A percentile compares a stretch with the other conserved stretches of the same genome.
These are phyloP conservation scores for Laterallus jamaicensis DNA, from an alignment of 2,113 vertebrate species.

Conservation along the genomic window DNA sequence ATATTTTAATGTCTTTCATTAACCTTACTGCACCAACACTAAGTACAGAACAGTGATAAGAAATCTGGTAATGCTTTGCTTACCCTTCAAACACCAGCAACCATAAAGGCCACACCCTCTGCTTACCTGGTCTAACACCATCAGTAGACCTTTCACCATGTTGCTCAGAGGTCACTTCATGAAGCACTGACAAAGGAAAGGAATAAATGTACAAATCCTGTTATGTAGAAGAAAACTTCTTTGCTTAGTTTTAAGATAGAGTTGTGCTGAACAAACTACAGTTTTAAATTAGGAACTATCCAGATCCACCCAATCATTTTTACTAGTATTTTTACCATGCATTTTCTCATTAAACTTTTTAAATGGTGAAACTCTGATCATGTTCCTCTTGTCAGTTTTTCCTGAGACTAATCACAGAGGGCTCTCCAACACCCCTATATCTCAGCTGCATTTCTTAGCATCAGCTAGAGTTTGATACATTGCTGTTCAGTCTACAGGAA, in stretches of 20 bases:
- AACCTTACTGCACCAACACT: neutral
- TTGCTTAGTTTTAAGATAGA: neutral
- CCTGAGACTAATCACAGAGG: neutral
- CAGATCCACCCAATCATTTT: neutral
- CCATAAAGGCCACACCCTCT: neutral
- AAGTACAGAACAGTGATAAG: neutral
- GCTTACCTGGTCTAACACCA: neutral
- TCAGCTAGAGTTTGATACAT: neutral
- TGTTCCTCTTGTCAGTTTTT: neutral
- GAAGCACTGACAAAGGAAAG: slow-evolving; percentile 41
- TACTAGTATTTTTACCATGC: neutral
- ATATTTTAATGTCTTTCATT: neutral
- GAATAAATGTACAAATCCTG: neutral
- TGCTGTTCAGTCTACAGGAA: neutral
- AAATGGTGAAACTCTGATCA: neutral
- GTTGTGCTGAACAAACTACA: neutral
- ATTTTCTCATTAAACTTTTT: neutral
- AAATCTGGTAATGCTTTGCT: neutral
- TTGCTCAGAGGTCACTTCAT: slow-evolving; percentile 45
- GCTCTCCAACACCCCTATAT: neutral
- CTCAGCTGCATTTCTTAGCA: neutral
- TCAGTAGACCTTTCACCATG: neutral
- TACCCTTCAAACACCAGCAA: neutral
- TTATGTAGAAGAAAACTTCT: neutral
- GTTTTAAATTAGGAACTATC: neutral